Evolutionary conservation across 2,888 invertebrate genomes (phyloP), one percentile per base, ranked within the genome.

Genomic region (Rhagophthalmus giganteus): DNA sequence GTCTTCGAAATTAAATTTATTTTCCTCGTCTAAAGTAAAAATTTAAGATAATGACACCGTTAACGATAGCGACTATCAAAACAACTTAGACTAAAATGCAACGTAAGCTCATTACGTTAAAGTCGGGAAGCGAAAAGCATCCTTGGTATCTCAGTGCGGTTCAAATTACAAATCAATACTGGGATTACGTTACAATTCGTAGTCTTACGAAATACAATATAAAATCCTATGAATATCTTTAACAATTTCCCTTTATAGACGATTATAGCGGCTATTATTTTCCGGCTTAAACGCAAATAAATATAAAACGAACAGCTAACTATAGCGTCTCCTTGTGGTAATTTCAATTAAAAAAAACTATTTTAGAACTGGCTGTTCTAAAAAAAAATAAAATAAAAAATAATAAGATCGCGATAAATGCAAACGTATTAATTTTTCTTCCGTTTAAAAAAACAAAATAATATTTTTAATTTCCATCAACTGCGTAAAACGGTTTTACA

Each of bases 81-180:
- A 47, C 53, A 53, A 48, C 53, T 53, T 53, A 33, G 25, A 37
- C 24, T 33, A 53, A 48, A 48, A 48, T 39, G 48, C 48, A 48
- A 42, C 31, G 44, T 48, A 38, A 48, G 53, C 48, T 54, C 42
- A 39, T 54, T 54, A 49, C 37, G 12, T 37, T 26, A 26, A 41
- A 41, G 37, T 37, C 40, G 20, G 15, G 24, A 11, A 40, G 28
- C 28, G 26, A 46, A 46, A 41, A 40, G 40, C 35, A 42, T 39
- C 41, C 35, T 51, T 15, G 20, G 30, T 35, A 28, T 45, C 27
- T 32, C 39, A 24, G 8, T 37, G 38, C 14, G 40, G 40, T 41
- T 40, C 25, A 48, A 34, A 41, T 40, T 40, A 40, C 48, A 35
- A 48, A 48, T 48, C 48, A 25, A 48, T 48, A 40, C 25, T 30